Percentiles rank a stretch among this genome's conserved stretches.
Conservation (phyloP, 2,888 invertebrate species). For the Sylvicola fuscatus region DNA sequence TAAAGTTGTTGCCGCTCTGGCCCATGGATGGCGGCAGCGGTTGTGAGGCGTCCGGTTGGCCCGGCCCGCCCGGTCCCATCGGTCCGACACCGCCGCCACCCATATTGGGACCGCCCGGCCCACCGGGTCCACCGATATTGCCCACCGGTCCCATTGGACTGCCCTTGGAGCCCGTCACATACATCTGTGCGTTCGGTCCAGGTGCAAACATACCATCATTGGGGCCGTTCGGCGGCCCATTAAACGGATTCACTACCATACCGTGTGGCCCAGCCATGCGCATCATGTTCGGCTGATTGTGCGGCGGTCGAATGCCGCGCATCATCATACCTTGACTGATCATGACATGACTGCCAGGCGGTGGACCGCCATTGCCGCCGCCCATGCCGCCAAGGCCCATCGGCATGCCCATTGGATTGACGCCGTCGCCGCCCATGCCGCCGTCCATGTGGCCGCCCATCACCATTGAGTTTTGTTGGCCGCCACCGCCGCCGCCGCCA, state of each 20-base stretch:
- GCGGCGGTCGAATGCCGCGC: constrained; percentile 31
- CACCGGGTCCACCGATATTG: constrained; percentile 7
- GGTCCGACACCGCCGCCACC: constrained; percentile 25
- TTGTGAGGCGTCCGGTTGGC: constrained; percentile 42
- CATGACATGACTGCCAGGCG: constrained; percentile 9
- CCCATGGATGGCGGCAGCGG: constrained; percentile 63
- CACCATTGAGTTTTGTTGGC: constrained; percentile 6
- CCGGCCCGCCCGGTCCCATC: constrained; percentile 22
- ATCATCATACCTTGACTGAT: constrained; percentile 20
- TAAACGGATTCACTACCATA: constrained; percentile 19
- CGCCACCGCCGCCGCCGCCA: constrained; percentile 14
- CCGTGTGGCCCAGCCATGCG: constrained; percentile 18
- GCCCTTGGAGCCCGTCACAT: constrained; percentile 30
- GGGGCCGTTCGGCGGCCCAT: constrained; percentile 14
- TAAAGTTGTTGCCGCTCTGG: constrained; percentile 33
- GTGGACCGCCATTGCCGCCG: constrained; percentile 19
- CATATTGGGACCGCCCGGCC: constrained; percentile 17
- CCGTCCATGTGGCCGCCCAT: constrained; percentile 25
- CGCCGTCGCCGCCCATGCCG: constrained; percentile 12
- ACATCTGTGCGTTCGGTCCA: constrained; percentile 33
- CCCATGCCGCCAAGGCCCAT: constrained; percentile 10
- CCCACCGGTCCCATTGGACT: constrained; percentile 29
- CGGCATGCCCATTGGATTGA: too few relatives aligned
- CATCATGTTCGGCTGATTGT: constrained; percentile 13
- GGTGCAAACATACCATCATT: constrained; percentile 20